Evolutionary conservation across 2,888 invertebrate genomes (phyloP), one percentile per base, ranked within the genome.

Genomic region (Drosophila lutescens): DNA sequence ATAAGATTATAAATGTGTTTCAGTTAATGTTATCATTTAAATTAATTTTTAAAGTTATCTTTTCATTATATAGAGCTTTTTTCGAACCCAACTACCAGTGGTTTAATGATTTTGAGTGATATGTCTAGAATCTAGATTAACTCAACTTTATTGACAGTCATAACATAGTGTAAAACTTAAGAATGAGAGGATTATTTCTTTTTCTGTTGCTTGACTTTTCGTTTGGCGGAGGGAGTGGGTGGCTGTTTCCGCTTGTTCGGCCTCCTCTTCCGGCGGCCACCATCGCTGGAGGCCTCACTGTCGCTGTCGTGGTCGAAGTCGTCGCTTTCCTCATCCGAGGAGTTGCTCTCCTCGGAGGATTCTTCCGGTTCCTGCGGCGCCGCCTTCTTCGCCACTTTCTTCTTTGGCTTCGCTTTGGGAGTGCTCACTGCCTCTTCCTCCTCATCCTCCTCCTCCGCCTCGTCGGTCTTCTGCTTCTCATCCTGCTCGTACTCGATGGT

Each of bases 401-500:
- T 40, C 32, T 59, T 60, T 13, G 26, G n/a, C 17, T 56, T 56
- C 0, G 10, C 2, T 10, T 40, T 72, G 32, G 55, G 17, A 8
- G 12, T 54, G 44, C 26, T 10, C 2, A 5, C 70, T 12, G 61
- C 65, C 17, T 49, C 65, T 13, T 49, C 23, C 23, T 67, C 67
- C n/a, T 56, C 51, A 10, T 30, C 46, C 56, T 15, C 47, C 8
- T 67, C 60, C 12, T 73, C 68, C 8, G 73, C n/a, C n/a, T 65
- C 59, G n/a, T 54, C 60, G 10, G 50, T 51, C 26, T n/a, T 47
- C 15, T 43, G 57, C 55, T 15, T 49, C 10, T 70, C 59, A n/a
- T 74, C 72, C 10, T 75, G 58, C 1, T 89, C 90, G 43, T 90
- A 89, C 70, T 91, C 91, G 56, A 91, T 90, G 5, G 89, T 88